Percentiles rank a stretch among this genome's conserved stretches.
Evolutionary conservation across 2,888 invertebrate species (phyloP).

Genomic region (Cataglyphis albicans): DNA sequence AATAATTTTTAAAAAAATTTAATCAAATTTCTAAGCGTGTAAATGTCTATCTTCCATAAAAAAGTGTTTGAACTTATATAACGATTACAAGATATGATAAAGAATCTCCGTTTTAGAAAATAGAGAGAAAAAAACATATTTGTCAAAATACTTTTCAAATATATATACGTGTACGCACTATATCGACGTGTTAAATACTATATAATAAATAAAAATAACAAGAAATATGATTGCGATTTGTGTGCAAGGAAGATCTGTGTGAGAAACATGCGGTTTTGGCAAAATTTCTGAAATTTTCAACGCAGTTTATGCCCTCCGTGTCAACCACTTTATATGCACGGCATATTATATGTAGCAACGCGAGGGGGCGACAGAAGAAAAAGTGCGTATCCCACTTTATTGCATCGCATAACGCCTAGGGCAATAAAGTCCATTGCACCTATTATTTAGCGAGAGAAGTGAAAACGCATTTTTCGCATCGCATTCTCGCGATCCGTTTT

Average conservation of each 20-base stretch:
- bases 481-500: conserved; percentile 34
- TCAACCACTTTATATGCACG: conserved; percentile 42
- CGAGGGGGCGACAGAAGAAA: conserved; percentile 17
- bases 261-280: conserved; percentile 12
- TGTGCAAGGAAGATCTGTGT: not conserved
- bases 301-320: conserved; percentile 3
- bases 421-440: conserved; percentile 46
- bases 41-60: conserved; percentile 2
- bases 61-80: conserved; percentile 16
- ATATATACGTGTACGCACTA: no score
- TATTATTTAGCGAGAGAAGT: conserved; percentile 46
- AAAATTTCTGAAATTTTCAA: conserved; percentile 35
- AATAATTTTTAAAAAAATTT: conserved; percentile 53
- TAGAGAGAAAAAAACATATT: not conserved
- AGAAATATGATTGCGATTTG: conserved; percentile 11
- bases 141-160: not conserved
- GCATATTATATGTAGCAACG: conserved; percentile 22
- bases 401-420: conserved; percentile 27
- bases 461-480: conserved; percentile 38
- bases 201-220: conserved; percentile 6
- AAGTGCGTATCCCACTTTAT: conserved; percentile 48
- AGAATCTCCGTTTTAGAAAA: not conserved
- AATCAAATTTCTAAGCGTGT: conserved; percentile 32
- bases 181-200: not conserved
- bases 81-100: conserved; percentile 42